Conservation (phyloP, 1,140 invertebrate species). For the Globodera ellingtonae region DNA sequence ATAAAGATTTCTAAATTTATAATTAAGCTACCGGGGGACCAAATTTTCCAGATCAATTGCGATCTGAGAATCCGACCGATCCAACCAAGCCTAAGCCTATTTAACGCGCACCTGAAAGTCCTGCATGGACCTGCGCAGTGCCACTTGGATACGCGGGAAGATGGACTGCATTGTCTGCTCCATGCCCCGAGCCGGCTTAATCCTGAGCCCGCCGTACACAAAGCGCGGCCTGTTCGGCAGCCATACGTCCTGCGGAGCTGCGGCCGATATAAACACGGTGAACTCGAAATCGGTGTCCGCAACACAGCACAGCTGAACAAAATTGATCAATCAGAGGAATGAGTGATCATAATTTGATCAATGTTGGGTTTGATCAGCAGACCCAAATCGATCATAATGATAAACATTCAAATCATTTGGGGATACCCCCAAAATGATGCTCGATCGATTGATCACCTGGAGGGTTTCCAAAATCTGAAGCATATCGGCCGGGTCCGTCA, state of each 20-base stretch:
- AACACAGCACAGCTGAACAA: conserved; percentile 72
- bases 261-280: conserved; percentile 77
- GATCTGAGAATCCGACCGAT: background rate
- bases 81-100: too few species aligned
- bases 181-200: conserved; percentile 60
- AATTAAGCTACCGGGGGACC: background rate
- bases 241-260: conserved; percentile 77
- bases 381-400: too few species aligned
- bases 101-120: conserved; percentile 67
- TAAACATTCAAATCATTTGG: background rate
- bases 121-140: conserved; percentile 72
- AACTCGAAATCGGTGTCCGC: conserved; percentile 82
- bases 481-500: conserved; percentile 75
- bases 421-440: too few species aligned
- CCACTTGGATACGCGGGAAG: conserved; percentile 69
- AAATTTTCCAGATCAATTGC: background rate
- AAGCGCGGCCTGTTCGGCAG: conserved; percentile 72
- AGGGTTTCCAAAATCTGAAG: conserved; percentile 75
- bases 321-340: background rate
- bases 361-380: too few species aligned
- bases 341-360: too few species aligned
- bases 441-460: conserved; percentile 64
- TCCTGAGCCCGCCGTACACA: conserved; percentile 74
- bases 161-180: conserved; percentile 61
- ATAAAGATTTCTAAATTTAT: background rate